Evolutionary conservation across 1,140 invertebrate species (phyloP).

Genomic region (Anastatus disparis): DNA sequence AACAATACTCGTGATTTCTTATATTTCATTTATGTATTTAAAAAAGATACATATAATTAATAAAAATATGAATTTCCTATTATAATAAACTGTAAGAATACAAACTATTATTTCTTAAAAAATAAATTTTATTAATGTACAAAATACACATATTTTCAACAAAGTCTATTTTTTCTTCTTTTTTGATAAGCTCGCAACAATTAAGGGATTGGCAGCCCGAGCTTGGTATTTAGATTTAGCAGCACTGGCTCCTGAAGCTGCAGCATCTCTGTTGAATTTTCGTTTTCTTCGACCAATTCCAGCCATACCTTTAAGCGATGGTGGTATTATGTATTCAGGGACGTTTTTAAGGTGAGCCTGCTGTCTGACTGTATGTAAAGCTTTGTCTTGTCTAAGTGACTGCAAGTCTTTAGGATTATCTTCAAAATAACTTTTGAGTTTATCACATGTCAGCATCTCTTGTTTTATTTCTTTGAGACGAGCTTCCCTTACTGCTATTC

Average conservation of each 20-base stretch:
- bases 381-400: constrained; percentile 91
- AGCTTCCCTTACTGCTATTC: constrained; percentile 91
- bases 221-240: constrained; percentile 58
- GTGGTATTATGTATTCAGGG: constrained; percentile 92
- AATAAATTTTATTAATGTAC: constrained; percentile 6
- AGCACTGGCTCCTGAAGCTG: constrained; percentile 51
- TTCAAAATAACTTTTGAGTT: constrained; percentile 94
- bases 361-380: constrained; percentile 85
- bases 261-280: constrained; percentile 58
- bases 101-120: no score
- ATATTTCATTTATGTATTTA: no score
- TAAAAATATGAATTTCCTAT: no score
- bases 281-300: constrained; percentile 64
- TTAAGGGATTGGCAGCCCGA: constrained; percentile 59
- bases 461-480: constrained; percentile 95
- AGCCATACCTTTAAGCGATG: constrained; percentile 74
- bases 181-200: constrained; percentile 54
- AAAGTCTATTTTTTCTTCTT: constrained; percentile 44
- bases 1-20: no score
- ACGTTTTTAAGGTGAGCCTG: constrained; percentile 91
- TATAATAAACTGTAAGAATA: no score
- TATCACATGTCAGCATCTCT: constrained; percentile 93
- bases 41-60: no score
- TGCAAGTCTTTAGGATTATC: constrained; percentile 93
- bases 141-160: no score